phyloP scores from a whole-genome alignment of 2,113 vertebrate genomes.

The Ailurus styani region DNA sequence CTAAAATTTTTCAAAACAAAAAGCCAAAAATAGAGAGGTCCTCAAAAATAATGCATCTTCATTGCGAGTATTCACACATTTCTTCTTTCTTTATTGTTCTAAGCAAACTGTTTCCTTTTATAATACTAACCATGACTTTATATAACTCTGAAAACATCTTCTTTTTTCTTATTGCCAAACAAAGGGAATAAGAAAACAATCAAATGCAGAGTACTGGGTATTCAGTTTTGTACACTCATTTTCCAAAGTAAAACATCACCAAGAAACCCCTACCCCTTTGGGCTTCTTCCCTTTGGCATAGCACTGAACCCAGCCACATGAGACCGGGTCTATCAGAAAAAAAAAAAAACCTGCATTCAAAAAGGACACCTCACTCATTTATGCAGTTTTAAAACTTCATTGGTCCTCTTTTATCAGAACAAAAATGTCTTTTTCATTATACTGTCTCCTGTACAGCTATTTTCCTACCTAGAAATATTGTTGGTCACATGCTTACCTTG shows the following conservation, averaged over 20 bases:
- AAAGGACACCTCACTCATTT: background rate
- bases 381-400: background rate
- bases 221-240: background rate
- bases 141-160: background rate
- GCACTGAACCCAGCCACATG: background rate
- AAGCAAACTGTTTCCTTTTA: background rate
- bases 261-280: background rate
- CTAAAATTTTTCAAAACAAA: background rate
- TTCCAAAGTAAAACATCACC: background rate
- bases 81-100: conserved; percentile 1
- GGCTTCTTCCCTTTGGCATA: background rate
- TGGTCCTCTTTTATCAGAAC: background rate
- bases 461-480: background rate
- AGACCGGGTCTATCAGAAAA: background rate
- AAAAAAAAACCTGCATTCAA: background rate
- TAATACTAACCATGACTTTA: background rate
- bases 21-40: background rate
- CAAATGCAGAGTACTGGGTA: background rate
- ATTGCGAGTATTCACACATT: background rate
- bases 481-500: background rate
- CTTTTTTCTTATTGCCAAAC: background rate
- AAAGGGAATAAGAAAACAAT: background rate
- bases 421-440: background rate
- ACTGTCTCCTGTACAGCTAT: background rate
- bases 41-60: background rate